Percentiles rank a stretch among this genome's conserved stretches.
phyloP scores from a whole-genome alignment of 2,888 invertebrate genomes.

The Stegophylla sp. region DNA sequence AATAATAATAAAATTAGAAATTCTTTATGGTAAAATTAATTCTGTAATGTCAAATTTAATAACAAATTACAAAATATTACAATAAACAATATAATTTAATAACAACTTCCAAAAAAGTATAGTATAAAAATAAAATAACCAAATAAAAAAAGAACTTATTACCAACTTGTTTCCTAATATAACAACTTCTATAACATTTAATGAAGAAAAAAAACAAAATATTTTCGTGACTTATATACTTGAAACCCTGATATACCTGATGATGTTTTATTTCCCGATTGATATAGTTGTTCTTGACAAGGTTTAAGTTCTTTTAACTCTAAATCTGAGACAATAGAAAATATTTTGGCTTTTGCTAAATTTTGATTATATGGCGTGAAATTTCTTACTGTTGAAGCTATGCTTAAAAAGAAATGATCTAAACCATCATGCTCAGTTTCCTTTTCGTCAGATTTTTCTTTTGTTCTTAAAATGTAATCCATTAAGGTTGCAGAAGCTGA shows the following conservation, averaged over 20 bases:
- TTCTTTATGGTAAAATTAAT: neutral
- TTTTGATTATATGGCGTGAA: conserved; percentile 7
- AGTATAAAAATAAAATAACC: conserved; percentile 2
- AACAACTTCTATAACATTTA: conserved; percentile 9
- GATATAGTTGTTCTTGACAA: neutral
- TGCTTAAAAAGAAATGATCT: conserved; percentile 8
- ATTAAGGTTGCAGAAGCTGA: conserved; percentile 9
- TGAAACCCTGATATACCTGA: too few relatives aligned
- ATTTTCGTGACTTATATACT: too few relatives aligned
- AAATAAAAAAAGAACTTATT: conserved; percentile 8
- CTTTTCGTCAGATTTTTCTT: neutral
- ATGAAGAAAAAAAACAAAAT: conserved; percentile 10
- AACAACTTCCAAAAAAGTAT: neutral
- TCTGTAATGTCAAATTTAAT: conserved; percentile 2
- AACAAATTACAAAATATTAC: conserved; percentile 6
- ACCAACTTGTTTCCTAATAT: conserved; percentile 10
- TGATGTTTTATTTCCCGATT: neutral
- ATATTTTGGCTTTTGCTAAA: conserved; percentile 1
- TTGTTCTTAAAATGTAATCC: neutral
- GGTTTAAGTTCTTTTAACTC: neutral
- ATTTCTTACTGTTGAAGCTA: conserved; percentile 11
- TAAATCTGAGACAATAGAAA: neutral
- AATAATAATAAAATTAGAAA: neutral
- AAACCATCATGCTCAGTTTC: neutral
- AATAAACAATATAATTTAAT: neutral